Conservation (phyloP, 2,888 invertebrate genomes). For the Ormyrus thymus region DNA sequence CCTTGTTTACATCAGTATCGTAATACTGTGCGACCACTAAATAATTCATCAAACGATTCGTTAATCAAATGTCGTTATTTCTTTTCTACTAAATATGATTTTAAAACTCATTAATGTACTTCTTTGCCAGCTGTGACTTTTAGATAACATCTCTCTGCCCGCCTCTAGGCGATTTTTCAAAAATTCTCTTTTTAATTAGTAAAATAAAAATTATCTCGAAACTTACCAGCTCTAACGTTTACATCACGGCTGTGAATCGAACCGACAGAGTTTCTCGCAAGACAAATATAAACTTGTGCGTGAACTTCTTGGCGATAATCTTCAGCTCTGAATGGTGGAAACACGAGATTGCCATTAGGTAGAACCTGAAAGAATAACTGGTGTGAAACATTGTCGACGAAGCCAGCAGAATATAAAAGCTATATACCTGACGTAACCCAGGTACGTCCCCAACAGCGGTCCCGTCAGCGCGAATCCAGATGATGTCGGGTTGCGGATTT, state of each 20-base stretch:
- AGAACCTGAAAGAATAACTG: slow-evolving; percentile 78
- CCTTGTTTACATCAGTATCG: slow-evolving; percentile 90
- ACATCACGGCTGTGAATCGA: slow-evolving; percentile 94
- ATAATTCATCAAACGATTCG: slow-evolving; percentile 24
- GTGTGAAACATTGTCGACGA: neutral
- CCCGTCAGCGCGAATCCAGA: slow-evolving; percentile 94
- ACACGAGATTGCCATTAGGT: slow-evolving; percentile 94
- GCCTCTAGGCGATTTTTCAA: too few relatives aligned
- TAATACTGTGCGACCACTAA: slow-evolving; percentile 88
- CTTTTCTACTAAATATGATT: neutral
- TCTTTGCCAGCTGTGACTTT: too few relatives aligned
- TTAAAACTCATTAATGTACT: neutral
- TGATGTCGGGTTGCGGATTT: slow-evolving; percentile 92
- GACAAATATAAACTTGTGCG: slow-evolving; percentile 94
- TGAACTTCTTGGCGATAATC: slow-evolving; percentile 96
- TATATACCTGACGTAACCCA: slow-evolving; percentile 85
- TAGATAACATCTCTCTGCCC: too few relatives aligned
- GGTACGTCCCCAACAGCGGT: slow-evolving; percentile 94
- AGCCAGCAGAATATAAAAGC: neutral
- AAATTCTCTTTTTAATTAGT: neutral
- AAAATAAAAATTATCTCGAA: slow-evolving; percentile 28
- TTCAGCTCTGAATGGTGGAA: slow-evolving; percentile 95
- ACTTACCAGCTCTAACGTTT: slow-evolving; percentile 95
- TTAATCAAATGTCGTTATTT: slow-evolving; percentile 4
- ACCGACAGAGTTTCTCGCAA: slow-evolving; percentile 92